A percentile compares a stretch with the other conserved stretches of the same genome.
Evolutionary conservation across 2,113 vertebrate genomes (phyloP).

Genomic region (Ardeotis arabs): DNA sequence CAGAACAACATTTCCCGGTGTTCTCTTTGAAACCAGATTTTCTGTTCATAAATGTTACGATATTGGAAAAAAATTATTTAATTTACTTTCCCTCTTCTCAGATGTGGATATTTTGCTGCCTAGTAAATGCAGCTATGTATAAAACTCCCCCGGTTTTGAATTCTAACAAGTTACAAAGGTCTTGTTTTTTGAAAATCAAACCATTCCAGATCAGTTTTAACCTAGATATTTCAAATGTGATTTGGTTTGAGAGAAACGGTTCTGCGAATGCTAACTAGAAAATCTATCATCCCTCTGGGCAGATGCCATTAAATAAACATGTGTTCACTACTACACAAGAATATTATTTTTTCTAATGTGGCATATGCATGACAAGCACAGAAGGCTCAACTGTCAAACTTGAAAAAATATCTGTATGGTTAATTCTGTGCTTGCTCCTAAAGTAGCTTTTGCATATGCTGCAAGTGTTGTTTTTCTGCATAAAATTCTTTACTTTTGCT

Average conservation of each 20-base stretch:
- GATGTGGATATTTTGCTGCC: not conserved
- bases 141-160: not conserved
- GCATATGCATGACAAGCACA: conserved; percentile 67
- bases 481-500: conserved; percentile 24
- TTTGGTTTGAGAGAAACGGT: conserved; percentile 57
- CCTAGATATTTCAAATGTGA: conserved; percentile 66
- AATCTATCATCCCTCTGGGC: conserved; percentile 68
- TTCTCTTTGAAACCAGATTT: not conserved
- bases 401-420: conserved; percentile 56
- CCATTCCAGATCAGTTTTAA: conserved; percentile 43
- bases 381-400: conserved; percentile 66
- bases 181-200: conserved; percentile 32
- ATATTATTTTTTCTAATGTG: conserved; percentile 69
- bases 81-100: not conserved
- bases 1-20: not conserved
- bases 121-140: not conserved
- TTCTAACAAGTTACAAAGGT: not conserved
- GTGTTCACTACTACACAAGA: conserved; percentile 64
- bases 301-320: conserved; percentile 76
- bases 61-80: not conserved
- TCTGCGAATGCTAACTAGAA: conserved; percentile 57
- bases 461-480: conserved; percentile 33
- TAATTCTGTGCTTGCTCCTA: conserved; percentile 50
- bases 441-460: conserved; percentile 39
- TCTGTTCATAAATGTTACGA: not conserved